Evolutionary conservation across 2,797 vertebrate genomes (phyloP), one percentile per base, ranked within the genome.

Genomic region (Cephalopachus bancanus): DNA sequence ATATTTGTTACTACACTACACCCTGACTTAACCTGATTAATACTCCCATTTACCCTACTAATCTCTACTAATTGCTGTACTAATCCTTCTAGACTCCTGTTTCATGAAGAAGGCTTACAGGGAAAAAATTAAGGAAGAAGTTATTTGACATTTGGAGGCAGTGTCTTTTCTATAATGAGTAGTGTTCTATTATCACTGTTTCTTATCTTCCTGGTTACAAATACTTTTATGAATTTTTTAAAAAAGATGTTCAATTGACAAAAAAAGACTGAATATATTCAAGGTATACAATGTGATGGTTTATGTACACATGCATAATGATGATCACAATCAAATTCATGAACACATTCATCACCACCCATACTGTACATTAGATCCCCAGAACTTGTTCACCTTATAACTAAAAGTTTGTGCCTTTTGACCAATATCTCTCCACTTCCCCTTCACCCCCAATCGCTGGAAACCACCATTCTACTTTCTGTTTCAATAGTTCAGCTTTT

Each of bases 281-380:
- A 26, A 78, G 44, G 28, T 1, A 8, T 14, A 16, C 28, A 12
- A 33, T 10, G 20, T 11, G 30, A 62, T 53, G 53, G 44, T 69
- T 19, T 59, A 28, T 10, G 10, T 64, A 7, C n/a, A 30, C 26
- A 22, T 28, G n/a, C 30, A 28, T 57, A 49, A 72, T 22, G 14
- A 51, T 57, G 60, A 51, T 10, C 6, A 17, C 11, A 24, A 15
- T 28, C 69, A 64, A 69, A 49, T 44, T 15, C 11, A 51, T 59
- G 8, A 26, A 37, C 33, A 74, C 3, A 65, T 17, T 15, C 10
- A 20, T 53, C 30, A 44, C n/a, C 7, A 33, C 26, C 16, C 28
- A 26, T 0, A 1, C 0, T 51, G 17, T 26, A 30, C 0, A 7
- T 44, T 44, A 59, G 11, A 62, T 28, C 6, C 9, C 22, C 5